Conservation (phyloP, 1,140 invertebrate genomes). For the Acromyrmex heyeri region DNA sequence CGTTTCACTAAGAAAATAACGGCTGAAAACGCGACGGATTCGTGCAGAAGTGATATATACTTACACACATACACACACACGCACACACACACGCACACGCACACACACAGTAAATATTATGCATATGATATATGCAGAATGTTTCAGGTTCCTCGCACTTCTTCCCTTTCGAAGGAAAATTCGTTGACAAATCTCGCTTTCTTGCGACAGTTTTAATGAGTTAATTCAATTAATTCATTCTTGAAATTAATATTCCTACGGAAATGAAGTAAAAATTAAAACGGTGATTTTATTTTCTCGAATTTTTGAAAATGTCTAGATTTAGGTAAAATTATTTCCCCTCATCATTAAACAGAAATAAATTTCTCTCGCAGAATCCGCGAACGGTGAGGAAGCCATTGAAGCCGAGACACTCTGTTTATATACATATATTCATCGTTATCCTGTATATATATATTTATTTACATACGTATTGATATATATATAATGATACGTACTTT, state of each 20-base stretch:
- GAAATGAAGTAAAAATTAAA: slow-evolving; percentile 3
- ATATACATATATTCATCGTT: slow-evolving; percentile 72
- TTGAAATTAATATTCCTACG: neutral
- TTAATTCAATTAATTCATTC: neutral
- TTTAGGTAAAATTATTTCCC: slow-evolving; percentile 4
- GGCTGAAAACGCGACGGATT: slow-evolving; percentile 75
- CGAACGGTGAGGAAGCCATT: neutral
- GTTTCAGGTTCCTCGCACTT: neutral
- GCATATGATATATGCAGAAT: slow-evolving; percentile 54
- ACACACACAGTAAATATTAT: slow-evolving; percentile 51
- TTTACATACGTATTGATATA: slow-evolving; percentile 82
- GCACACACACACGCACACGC: slow-evolving; percentile 55
- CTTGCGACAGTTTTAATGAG: neutral
- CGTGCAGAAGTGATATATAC: slow-evolving; percentile 75
- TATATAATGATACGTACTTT: slow-evolving; percentile 78
- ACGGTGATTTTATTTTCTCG: neutral
- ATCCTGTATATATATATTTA: slow-evolving; percentile 78
- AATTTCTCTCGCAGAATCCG: neutral
- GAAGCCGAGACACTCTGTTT: slow-evolving; percentile 56
- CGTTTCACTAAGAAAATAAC: slow-evolving; percentile 69
- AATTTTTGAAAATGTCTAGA: neutral
- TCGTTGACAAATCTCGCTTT: neutral
- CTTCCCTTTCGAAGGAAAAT: neutral
- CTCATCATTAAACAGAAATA: neutral
- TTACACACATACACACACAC: slow-evolving; percentile 70